These are phyloP conservation scores for Phocides pigmalion DNA, from an alignment of 1,140 invertebrate species.

Conservation along the genomic window DNA sequence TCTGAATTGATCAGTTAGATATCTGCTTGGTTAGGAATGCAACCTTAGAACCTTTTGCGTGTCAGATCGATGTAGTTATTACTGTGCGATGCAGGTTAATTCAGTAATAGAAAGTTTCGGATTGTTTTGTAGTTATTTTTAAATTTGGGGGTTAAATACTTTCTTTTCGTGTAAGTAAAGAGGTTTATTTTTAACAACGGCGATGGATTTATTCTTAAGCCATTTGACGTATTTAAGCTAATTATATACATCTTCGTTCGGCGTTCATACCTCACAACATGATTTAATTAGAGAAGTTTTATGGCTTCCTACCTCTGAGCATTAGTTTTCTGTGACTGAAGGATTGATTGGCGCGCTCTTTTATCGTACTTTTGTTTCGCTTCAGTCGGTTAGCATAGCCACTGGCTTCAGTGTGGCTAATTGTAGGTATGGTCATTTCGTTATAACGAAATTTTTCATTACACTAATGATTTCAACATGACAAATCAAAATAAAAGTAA, in stretches of 20 bases:
- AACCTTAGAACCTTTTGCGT: no score
- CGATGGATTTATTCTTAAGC: background rate
- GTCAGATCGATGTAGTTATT: no score
- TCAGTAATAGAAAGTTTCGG: no score
- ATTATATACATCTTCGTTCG: no score
- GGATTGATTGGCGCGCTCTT: constrained; percentile 43
- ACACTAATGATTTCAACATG: background rate
- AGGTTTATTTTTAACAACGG: background rate
- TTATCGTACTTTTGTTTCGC: constrained; percentile 57
- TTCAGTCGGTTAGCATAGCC: constrained; percentile 37
- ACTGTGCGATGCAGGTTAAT: no score
- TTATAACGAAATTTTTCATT: background rate
- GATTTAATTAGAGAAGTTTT: constrained; percentile 26
- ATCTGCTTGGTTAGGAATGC: no score
- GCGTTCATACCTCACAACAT: constrained; percentile 1
- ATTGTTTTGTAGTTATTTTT: no score
- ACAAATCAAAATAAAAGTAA: background rate
- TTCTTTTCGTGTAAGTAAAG: background rate
- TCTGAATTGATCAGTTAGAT: no score
- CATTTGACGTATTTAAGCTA: constrained; percentile 8
- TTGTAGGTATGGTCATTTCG: constrained; percentile 2
- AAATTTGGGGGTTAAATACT: no score
- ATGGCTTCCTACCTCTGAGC: constrained; percentile 29
- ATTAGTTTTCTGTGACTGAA: constrained; percentile 34
- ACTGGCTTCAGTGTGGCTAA: constrained; percentile 37